A percentile compares a stretch with the other conserved stretches of the same genome.
Evolutionary conservation across 1,140 invertebrate genomes (phyloP).

Genomic region (Drosophila punjabiensis): DNA sequence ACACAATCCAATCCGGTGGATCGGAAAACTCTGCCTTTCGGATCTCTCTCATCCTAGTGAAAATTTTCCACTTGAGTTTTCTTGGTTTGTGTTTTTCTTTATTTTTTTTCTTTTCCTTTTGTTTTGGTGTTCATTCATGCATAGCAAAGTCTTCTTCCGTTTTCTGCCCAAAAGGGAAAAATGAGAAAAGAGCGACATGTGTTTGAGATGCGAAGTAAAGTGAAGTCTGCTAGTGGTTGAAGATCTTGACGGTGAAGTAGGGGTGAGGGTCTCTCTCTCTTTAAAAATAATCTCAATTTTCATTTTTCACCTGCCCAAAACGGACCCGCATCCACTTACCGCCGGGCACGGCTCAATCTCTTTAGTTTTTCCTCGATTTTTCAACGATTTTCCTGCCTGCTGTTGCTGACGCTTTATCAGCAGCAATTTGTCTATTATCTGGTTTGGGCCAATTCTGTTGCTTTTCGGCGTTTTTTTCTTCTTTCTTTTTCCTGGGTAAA

Average conservation of each 20-base stretch:
- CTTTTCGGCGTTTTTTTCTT: constrained; percentile 11
- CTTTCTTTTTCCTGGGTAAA: constrained; percentile 57
- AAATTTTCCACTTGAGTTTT: constrained; percentile 82
- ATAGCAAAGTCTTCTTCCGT: constrained; percentile 69
- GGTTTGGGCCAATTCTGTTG: constrained; percentile 56
- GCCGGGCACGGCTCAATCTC: constrained; percentile 19
- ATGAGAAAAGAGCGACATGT: constrained; percentile 64
- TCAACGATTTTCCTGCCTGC: constrained; percentile 31
- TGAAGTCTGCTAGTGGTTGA: constrained; percentile 31
- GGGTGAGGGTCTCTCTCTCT: constrained; percentile 14
- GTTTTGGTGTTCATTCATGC: constrained; percentile 58
- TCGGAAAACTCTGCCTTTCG: constrained; percentile 36
- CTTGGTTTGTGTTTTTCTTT: constrained; percentile 25
- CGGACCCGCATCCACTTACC: constrained; percentile 76
- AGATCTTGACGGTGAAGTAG: constrained; percentile 2
- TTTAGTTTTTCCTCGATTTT: constrained; percentile 12
- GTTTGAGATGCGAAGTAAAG: constrained; percentile 61
- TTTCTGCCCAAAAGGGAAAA: constrained; percentile 40
- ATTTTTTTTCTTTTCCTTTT: constrained; percentile 9
- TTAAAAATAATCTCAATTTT: constrained; percentile 74
- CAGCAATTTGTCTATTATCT: constrained; percentile 79
- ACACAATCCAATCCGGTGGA: constrained; percentile 24
- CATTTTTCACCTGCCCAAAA: constrained; percentile 79
- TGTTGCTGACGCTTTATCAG: constrained; percentile 60
- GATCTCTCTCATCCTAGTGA: constrained; percentile 46